These are phyloP conservation scores for Acrocephalus scirpaceus DNA, from an alignment of 2,797 vertebrate genomes.

Conservation along the genomic window DNA sequence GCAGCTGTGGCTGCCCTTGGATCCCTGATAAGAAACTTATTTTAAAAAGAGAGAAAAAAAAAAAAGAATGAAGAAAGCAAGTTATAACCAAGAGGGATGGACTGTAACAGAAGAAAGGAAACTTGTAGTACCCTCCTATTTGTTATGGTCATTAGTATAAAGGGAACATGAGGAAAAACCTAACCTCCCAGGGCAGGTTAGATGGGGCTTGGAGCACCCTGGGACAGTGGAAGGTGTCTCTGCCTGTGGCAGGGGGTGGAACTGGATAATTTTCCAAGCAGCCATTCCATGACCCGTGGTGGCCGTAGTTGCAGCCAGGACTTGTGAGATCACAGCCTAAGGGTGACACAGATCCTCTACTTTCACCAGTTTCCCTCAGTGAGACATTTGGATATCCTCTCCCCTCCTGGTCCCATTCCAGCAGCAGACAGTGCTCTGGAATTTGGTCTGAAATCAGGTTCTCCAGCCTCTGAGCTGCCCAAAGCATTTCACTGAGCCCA, in stretches of 20 bases:
- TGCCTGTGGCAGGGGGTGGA: neutral
- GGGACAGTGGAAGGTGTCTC: neutral
- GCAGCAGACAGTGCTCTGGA: neutral
- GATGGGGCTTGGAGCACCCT: accelerated
- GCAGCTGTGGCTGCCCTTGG: neutral
- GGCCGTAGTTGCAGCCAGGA: neutral
- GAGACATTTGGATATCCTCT: neutral
- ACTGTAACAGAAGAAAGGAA: too few species aligned
- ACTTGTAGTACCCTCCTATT: too few species aligned
- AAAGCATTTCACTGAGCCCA: neutral
- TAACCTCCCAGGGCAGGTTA: neutral
- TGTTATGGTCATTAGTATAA: too few species aligned
- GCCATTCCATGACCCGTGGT: neutral
- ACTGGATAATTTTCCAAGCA: neutral
- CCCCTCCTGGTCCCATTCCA: neutral
- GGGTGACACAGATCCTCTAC: neutral
- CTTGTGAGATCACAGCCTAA: neutral
- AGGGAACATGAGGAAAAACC: too few species aligned
- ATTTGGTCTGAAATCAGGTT: neutral
- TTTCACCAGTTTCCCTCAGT: neutral
- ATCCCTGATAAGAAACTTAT: neutral
- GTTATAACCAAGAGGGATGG: too few species aligned
- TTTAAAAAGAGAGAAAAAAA: too few species aligned
- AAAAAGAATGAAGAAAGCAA: too few species aligned
- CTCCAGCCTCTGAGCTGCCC: neutral